These are phyloP conservation scores for Drosophila putrida DNA, from an alignment of 2,888 invertebrate genomes.

Conservation along the genomic window DNA sequence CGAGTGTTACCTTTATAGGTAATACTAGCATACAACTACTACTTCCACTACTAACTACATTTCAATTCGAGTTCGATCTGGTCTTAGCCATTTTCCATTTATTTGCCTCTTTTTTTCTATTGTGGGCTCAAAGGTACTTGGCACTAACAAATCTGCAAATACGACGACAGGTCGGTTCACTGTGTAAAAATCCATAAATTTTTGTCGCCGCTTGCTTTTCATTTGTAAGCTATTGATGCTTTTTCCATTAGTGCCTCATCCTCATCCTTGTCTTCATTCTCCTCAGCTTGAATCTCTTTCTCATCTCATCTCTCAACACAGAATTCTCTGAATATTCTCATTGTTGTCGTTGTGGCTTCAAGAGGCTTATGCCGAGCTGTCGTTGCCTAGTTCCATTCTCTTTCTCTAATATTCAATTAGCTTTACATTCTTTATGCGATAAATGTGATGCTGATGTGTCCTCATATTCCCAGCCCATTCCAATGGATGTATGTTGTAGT, in stretches of 20 bases:
- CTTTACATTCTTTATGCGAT: constrained; percentile 51
- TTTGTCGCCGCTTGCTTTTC: constrained; percentile 57
- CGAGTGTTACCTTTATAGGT: constrained; percentile 41
- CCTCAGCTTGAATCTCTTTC: too few species aligned
- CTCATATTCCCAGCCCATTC: neutral
- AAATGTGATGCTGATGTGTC: constrained; percentile 57
- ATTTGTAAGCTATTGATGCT: constrained; percentile 77
- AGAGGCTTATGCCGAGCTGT: constrained; percentile 44
- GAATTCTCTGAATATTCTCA: constrained; percentile 25
- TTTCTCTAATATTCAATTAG: constrained; percentile 70
- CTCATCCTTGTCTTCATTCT: constrained; percentile 17
- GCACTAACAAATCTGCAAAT: constrained; percentile 56
- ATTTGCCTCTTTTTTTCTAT: constrained; percentile 43
- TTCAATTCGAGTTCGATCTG: constrained; percentile 22
- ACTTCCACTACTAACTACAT: neutral
- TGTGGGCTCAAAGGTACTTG: constrained; percentile 20
- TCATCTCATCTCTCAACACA: constrained; percentile 15
- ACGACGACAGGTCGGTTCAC: constrained; percentile 44
- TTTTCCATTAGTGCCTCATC: constrained; percentile 72
- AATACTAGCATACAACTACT: constrained; percentile 8
- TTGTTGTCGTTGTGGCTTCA: constrained; percentile 34
- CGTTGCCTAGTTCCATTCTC: constrained; percentile 44
- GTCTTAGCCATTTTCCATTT: constrained; percentile 72
- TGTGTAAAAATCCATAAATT: constrained; percentile 71
- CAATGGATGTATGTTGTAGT: neutral